Evolutionary conservation across 2,888 invertebrate species (phyloP), one percentile per base, ranked within the genome.

Genomic region (Zygothrica quintamaculata): DNA sequence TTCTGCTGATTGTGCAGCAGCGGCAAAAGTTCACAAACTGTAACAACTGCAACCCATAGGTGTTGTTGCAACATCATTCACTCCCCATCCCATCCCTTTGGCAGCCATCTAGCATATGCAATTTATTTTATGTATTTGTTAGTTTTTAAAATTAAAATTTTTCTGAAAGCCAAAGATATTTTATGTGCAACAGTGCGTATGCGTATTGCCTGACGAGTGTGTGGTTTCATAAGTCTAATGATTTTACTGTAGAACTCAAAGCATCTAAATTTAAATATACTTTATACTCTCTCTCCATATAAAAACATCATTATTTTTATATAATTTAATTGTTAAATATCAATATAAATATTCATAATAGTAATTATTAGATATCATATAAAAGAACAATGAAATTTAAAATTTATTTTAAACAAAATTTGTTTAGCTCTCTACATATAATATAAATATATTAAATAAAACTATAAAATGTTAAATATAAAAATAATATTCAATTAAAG

Each of bases 1-100:
- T 87, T 70, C 53, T 67, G 73, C 73, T 82, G 88, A 85, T 82
- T 87, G 85, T 81, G 76, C 79, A 56, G 56, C 37, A 52, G 58
- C 58, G 75, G 36, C 60, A 65, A 59, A 42, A 50, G 34, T 26
- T 40, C 37, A 47, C 9, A 37, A 66, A 44, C 56, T 53, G 47
- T 43, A 60, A 40, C 61, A 68, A 50, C n/a, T n/a, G n/a, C n/a
- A n/a, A 47, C 31, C 48, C 43, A 18, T 43, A 29, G 56, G 47
- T 60, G 25, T 15, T 44, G 13, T 31, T n/a, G n/a, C n/a, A n/a
- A n/a, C n/a, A n/a, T n/a, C n/a, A n/a, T n/a, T n/a, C n/a, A n/a
- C 18, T 18, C 5, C 18, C 22, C 42, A 12, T 16, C 46, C 11
- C 37, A 11, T 13, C n/a, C 13, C 2, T n/a, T 40, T 43, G 13